These are phyloP conservation scores for Argentina silus DNA, from an alignment of 2,797 vertebrate species.

Conservation along the genomic window DNA sequence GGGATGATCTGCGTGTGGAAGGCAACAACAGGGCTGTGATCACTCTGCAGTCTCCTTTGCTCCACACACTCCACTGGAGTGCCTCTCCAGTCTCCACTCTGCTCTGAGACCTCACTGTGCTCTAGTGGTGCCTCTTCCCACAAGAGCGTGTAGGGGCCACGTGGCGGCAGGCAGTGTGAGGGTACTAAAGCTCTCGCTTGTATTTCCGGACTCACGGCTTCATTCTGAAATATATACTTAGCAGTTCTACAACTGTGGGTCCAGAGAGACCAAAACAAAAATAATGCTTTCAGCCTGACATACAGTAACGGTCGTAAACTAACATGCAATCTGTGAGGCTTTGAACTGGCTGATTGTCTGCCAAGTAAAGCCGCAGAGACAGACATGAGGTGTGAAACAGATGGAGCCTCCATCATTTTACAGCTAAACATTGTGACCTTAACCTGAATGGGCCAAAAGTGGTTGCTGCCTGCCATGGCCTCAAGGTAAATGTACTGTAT, in stretches of 20 bases:
- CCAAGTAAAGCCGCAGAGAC: constrained; percentile 21
- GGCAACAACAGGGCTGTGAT: constrained; percentile 49
- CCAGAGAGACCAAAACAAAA: not conserved
- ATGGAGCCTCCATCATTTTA: not conserved
- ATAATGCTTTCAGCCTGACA: constrained; percentile 24
- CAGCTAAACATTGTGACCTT: not conserved
- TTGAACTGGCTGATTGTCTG: not conserved
- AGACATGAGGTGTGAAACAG: constrained; percentile 6
- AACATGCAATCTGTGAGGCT: constrained; percentile 14
- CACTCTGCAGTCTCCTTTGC: constrained; percentile 36
- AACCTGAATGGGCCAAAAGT: not conserved
- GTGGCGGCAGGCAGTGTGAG: not conserved
- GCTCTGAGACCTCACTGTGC: too few relatives aligned
- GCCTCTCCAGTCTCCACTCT: constrained; percentile 30
- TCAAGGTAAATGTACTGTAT: not conserved
- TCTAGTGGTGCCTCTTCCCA: not conserved
- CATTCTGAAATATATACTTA: constrained; percentile 1
- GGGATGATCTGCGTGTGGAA: constrained; percentile 30
- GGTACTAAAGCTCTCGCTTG: not conserved
- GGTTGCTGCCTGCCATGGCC: not conserved
- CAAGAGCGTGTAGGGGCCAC: not conserved
- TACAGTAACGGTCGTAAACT: constrained; percentile 6
- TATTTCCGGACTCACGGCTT: not conserved
- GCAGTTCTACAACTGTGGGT: constrained; percentile 22
- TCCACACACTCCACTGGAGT: constrained; percentile 38